Conservation (phyloP, 2,888 invertebrate species). For the Temnothorax unifasciatus region DNA sequence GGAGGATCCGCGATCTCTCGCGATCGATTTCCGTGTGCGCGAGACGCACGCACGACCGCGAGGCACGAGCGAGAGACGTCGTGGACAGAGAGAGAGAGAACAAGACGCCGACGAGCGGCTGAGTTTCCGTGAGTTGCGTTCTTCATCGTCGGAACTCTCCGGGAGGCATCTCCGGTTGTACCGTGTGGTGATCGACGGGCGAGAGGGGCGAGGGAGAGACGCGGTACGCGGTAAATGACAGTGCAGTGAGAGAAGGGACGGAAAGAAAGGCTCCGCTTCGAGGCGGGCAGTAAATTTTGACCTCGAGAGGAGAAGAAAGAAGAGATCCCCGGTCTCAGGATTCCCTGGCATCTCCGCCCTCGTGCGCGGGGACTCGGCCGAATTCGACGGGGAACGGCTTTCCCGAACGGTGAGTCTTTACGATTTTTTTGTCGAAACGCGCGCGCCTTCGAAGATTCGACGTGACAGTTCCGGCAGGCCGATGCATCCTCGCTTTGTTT, state of each 20-base stretch:
- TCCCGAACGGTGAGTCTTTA: conserved; percentile 38
- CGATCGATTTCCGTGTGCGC: conserved; percentile 56
- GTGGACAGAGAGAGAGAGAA: no score
- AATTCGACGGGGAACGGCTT: neutral
- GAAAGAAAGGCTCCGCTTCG: conserved; percentile 12
- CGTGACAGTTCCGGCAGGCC: neutral
- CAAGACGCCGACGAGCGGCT: no score
- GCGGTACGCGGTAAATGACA: conserved; percentile 9
- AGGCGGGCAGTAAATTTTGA: conserved; percentile 32
- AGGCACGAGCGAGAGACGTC: neutral
- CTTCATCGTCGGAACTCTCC: no score
- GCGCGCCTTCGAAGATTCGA: neutral
- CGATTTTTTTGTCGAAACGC: neutral
- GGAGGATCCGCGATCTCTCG: conserved; percentile 11
- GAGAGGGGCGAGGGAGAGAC: no score
- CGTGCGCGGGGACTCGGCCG: neutral
- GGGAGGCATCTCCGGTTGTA: no score
- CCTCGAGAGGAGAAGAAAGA: neutral
- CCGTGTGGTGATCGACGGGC: no score
- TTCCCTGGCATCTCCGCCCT: neutral
- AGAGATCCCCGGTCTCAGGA: neutral
- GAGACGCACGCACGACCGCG: conserved; percentile 10
- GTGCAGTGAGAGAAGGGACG: conserved; percentile 15
- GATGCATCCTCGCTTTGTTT: neutral
- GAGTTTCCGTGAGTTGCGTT: no score